Evolutionary conservation across 2,888 invertebrate genomes (phyloP).

Genomic region (Nephrotoma flavescens): DNA sequence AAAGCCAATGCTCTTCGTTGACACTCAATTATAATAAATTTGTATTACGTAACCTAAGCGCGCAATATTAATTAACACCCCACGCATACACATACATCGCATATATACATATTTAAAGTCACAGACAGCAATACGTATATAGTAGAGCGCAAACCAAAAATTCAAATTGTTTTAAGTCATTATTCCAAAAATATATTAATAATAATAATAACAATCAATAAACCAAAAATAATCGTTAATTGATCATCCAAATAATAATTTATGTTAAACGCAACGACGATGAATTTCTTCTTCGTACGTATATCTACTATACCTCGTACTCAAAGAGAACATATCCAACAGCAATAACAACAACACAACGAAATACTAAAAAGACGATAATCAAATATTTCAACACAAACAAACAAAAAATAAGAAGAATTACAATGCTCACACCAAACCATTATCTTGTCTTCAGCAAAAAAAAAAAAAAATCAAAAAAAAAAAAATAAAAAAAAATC

Average conservation of each 20-base stretch:
- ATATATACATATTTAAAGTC: background rate
- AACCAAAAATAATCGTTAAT: background rate
- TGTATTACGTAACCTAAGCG: background rate
- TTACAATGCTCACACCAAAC: background rate
- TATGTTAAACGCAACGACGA: background rate
- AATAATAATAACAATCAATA: background rate
- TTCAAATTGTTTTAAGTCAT: background rate
- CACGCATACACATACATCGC: background rate
- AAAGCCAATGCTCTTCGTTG: background rate
- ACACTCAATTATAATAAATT: background rate
- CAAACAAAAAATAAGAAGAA: background rate
- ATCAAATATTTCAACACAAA: background rate
- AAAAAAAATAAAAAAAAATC: background rate
- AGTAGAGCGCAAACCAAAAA: background rate
- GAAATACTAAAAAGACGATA: background rate
- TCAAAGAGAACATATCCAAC: background rate
- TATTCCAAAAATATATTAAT: background rate
- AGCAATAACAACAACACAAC: background rate
- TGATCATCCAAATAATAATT: background rate
- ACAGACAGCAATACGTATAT: background rate
- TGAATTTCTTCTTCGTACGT: background rate
- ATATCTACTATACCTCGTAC: background rate
- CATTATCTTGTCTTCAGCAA: background rate
- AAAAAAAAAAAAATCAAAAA: background rate
- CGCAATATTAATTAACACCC: background rate